phyloP scores from a whole-genome alignment of 2,797 vertebrate genomes.

The Anas flavirostris region DNA sequence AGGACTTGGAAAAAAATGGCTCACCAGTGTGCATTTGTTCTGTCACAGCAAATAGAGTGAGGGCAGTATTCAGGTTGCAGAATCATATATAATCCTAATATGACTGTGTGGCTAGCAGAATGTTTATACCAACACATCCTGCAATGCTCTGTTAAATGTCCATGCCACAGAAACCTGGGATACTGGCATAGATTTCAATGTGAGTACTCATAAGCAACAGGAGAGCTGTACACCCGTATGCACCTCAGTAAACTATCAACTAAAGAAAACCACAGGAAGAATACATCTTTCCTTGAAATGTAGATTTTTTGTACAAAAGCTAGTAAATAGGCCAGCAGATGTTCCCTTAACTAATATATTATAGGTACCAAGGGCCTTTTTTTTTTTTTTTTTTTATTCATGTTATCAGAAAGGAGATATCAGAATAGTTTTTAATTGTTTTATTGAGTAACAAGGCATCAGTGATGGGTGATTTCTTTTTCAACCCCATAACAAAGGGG shows the following conservation, averaged over 20 bases:
- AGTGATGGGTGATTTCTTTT: neutral
- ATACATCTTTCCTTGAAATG: neutral
- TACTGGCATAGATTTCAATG: neutral
- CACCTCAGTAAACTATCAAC: neutral
- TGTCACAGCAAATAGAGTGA: neutral
- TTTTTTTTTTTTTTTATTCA: neutral
- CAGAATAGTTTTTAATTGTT: neutral
- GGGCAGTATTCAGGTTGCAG: neutral
- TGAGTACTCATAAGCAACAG: neutral
- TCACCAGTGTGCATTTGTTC: neutral
- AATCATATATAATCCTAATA: neutral
- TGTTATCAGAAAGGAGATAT: neutral
- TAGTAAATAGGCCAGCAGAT: neutral
- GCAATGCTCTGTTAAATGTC: neutral
- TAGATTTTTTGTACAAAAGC: neutral
- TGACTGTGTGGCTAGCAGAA: neutral
- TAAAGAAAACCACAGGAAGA: neutral
- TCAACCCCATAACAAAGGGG: neutral
- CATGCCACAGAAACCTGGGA: neutral
- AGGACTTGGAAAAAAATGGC: neutral
- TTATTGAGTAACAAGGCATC: too few species aligned
- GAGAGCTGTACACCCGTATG: neutral
- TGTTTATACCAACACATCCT: neutral
- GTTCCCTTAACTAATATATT: neutral
- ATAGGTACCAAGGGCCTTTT: neutral